Conservation (phyloP, 2,113 vertebrate species). For the Elephantulus edwardii region DNA sequence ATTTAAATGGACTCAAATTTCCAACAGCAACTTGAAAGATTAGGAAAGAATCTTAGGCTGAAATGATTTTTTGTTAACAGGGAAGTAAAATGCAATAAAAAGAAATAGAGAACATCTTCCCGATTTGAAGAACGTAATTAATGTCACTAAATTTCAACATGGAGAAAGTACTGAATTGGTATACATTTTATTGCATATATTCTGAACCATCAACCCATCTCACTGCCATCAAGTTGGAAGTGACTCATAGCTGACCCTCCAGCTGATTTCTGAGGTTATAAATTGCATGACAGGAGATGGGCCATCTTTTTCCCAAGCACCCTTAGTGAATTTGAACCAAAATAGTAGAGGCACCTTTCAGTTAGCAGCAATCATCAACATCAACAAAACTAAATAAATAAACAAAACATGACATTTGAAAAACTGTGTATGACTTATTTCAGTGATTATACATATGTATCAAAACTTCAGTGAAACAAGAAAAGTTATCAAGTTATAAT, state of each 20-base stretch:
- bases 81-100: neutral
- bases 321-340: too few relatives aligned
- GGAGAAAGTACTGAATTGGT: neutral
- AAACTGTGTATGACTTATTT: neutral
- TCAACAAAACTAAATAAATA: neutral
- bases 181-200: neutral
- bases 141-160: neutral
- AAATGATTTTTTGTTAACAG: neutral
- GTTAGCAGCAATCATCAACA: too few relatives aligned
- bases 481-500: neutral
- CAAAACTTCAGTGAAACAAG: slow-evolving; percentile 9
- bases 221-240: too few relatives aligned
- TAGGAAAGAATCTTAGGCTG: neutral
- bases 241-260: too few relatives aligned
- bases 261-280: too few relatives aligned
- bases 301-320: too few relatives aligned
- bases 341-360: too few relatives aligned
- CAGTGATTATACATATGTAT: neutral
- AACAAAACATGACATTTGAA: neutral
- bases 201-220: too few relatives aligned
- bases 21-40: neutral
- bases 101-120: neutral
- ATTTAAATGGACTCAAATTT: neutral
- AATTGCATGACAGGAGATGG: too few relatives aligned
- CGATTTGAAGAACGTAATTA: neutral